Evolutionary conservation across 2,888 invertebrate species (phyloP).

Genomic region (Hipparchia sbordonii): DNA sequence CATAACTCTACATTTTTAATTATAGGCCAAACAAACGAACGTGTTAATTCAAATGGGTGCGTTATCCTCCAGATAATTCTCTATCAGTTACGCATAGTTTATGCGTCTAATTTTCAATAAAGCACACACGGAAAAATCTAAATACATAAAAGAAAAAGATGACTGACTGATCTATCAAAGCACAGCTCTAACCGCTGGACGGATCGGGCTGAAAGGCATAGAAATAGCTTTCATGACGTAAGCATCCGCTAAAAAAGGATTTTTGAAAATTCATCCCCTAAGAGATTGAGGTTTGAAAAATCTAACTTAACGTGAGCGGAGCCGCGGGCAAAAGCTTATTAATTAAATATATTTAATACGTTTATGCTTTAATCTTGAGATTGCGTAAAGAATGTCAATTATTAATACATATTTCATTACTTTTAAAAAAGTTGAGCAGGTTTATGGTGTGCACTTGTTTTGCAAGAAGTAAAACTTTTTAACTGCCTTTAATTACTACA

Average conservation of each 20-base stretch:
- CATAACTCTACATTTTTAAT: background rate
- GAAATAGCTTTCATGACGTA: no score
- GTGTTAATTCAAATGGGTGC: conserved; percentile 15
- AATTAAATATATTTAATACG: background rate
- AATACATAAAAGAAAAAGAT: background rate
- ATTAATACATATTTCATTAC: background rate
- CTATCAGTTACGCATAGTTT: background rate
- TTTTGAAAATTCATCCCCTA: no score
- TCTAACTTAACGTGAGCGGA: no score
- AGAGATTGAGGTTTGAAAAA: no score
- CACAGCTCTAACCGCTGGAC: no score
- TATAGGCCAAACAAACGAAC: conserved; percentile 16
- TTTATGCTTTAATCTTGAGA: conserved; percentile 11
- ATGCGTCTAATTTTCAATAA: conserved; percentile 21
- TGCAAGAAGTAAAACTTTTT: background rate
- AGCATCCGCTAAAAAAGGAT: no score
- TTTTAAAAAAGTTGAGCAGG: background rate
- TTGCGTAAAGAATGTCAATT: conserved; percentile 9
- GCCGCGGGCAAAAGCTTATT: no score
- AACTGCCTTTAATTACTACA: no score
- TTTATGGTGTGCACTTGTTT: background rate
- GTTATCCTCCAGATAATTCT: conserved; percentile 20
- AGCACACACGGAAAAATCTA: conserved; percentile 1
- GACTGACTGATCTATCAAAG: no score
- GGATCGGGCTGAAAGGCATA: no score